Percentiles rank a stretch among this genome's conserved stretches.
Evolutionary conservation across 2,113 vertebrate species (phyloP).

Genomic region (Ictidomys tridecemlineatus): DNA sequence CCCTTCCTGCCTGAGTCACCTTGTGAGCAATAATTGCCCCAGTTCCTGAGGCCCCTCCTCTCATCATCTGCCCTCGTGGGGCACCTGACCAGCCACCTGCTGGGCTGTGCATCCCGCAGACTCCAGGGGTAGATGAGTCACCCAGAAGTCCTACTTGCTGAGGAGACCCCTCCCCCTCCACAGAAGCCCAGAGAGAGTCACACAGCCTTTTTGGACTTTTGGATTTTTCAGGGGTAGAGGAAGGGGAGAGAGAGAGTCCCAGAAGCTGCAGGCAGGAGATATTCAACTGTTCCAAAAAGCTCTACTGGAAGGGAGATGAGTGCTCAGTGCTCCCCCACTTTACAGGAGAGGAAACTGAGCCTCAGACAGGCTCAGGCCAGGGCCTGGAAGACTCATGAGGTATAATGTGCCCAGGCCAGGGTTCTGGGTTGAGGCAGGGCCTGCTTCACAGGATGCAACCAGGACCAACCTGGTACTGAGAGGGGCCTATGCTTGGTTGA

Average conservation of each 20-base stretch:
- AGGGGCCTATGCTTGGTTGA: background rate
- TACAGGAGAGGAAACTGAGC: background rate
- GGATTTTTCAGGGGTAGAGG: background rate
- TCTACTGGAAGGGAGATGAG: background rate
- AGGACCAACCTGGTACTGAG: background rate
- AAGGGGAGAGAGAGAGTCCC: too few relatives aligned
- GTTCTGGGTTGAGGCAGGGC: background rate
- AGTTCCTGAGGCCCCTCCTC: background rate
- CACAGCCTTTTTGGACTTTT: background rate
- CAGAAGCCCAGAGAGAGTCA: background rate
- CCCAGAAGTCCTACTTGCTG: background rate
- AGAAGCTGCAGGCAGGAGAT: too few relatives aligned
- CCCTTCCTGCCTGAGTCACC: constrained; percentile 70
- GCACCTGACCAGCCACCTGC: background rate
- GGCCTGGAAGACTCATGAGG: background rate
- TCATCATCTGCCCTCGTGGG: background rate
- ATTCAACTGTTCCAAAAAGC: background rate
- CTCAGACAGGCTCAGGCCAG: background rate
- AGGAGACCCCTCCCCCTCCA: background rate
- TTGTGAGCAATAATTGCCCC: constrained; percentile 36
- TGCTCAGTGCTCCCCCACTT: background rate
- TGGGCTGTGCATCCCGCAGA: background rate
- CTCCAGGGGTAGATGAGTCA: background rate
- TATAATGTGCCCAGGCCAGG: background rate
- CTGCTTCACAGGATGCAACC: too few relatives aligned